phyloP scores from a whole-genome alignment of 2,797 vertebrate species.

The Tamandua tetradactyla region DNA sequence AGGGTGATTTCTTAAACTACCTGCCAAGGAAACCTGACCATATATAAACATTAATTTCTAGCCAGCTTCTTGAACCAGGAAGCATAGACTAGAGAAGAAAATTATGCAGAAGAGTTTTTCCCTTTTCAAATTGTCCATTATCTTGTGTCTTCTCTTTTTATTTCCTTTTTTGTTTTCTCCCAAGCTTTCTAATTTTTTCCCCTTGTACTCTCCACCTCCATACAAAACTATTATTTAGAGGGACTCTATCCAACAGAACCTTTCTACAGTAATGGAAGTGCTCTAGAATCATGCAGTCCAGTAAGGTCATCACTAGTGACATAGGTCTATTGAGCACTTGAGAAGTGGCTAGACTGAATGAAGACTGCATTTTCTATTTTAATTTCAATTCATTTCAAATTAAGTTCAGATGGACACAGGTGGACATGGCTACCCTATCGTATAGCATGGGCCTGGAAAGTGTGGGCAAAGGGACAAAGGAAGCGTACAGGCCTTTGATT shows the following conservation, averaged over 20 bases:
- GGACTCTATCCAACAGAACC: background rate
- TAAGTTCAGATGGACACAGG: background rate
- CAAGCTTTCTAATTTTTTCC: too few relatives aligned
- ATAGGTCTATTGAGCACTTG: background rate
- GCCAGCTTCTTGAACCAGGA: background rate
- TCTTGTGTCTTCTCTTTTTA: background rate
- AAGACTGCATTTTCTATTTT: background rate
- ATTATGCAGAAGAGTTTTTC: background rate
- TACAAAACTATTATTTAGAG: too few relatives aligned
- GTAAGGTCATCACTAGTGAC: rapidly evolving
- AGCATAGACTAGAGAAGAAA: background rate
- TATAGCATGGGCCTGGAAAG: background rate
- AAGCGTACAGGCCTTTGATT: background rate
- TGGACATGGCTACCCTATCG: background rate
- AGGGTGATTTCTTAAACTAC: background rate
- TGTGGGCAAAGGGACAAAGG: too few relatives aligned
- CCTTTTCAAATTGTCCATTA: background rate
- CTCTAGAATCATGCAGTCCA: background rate
- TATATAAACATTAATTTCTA: background rate
- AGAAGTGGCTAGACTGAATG: background rate
- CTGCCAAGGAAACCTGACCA: background rate
- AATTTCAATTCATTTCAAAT: background rate
- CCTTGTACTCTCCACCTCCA: background rate
- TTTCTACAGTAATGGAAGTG: background rate
- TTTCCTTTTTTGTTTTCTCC: background rate